phyloP scores from a whole-genome alignment of 2,113 vertebrate genomes.

The Xenopus laevis region DNA sequence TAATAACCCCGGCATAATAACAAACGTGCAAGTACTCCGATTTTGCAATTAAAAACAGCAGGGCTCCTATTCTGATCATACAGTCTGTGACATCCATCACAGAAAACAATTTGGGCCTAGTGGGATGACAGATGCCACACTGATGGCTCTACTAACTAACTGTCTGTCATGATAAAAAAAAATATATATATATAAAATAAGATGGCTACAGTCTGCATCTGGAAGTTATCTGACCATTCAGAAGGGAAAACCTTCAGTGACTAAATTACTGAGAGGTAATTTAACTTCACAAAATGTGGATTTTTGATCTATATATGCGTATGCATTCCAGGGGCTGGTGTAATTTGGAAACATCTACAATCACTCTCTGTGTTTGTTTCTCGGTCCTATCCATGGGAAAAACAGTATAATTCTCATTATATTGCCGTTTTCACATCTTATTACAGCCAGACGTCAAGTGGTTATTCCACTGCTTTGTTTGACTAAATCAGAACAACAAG shows the following conservation, averaged over 20 bases:
- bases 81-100: conserved; percentile 91
- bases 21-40: conserved; percentile 82
- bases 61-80: conserved; percentile 88
- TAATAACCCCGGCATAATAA: conserved; percentile 86
- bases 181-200: conserved; percentile 57
- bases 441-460: conserved; percentile 65
- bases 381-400: conserved; percentile 58
- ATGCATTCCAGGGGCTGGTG: conserved; percentile 67
- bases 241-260: conserved; percentile 66
- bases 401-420: conserved; percentile 64
- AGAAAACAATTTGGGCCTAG: conserved; percentile 87
- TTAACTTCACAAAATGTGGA: conserved; percentile 71
- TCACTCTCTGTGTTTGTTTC: conserved; percentile 63
- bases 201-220: conserved; percentile 72
- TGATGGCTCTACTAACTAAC: conserved; percentile 89
- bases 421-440: conserved; percentile 67
- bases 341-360: conserved; percentile 71
- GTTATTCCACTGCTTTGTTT: conserved; percentile 65
- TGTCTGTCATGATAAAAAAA: conserved; percentile 73
- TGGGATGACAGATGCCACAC: conserved; percentile 86
- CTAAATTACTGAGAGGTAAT: conserved; percentile 77
- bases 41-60: conserved; percentile 94
- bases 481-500: conserved; percentile 59
- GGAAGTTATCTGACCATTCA: conserved; percentile 78
- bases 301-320: conserved; percentile 59